Evolutionary conservation across 2,797 vertebrate species (phyloP), one percentile per base, ranked within the genome.

Genomic region (Staurois parvus): DNA sequence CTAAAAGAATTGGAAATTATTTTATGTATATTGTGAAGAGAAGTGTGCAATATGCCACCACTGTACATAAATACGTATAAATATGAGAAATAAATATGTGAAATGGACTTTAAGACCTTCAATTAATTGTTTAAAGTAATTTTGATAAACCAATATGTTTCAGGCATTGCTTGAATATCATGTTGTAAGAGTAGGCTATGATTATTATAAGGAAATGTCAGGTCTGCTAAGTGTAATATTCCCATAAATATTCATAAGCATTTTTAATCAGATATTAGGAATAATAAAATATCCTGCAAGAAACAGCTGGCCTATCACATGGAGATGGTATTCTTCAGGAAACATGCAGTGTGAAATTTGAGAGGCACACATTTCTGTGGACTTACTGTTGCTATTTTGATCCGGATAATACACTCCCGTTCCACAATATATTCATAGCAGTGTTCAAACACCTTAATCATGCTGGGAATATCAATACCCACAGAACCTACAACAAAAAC

Each of bases 331-430:
- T 79, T 52, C 37, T 64, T 52, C 26, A 68, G 30, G 69, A 73
- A 72, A n/a, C 48, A 42, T 45, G 59, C 30, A 69, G 59, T n/a
- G 10, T 69, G 42, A 28, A 48, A 40, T n/a, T 6, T 59, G 52
- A 32, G 56, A 68, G 68, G 59, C 32, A 29, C 40, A 28, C 28
- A 59, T 26, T 6, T 9, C 30, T 6, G 1, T 48, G 76, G 87
- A 94, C 95, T 88, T 93, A 99, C 98, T 89, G 84, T 95, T 48
- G 95, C 97, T 84, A 98, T 93, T 92, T 94, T 94, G 2, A 96
- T 96, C 85, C 90, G 24, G 29, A 99, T 79, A 3, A 91, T 85
- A 81, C 80, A 88, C 28, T 96, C 95, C 19, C 64, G 89, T 89
- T 96, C 89, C 64, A 99, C 96, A 0, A 45, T 0, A 86, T 96